Evolutionary conservation across 2,888 invertebrate genomes (phyloP), one percentile per base, ranked within the genome.

Genomic region (Chrysotoxum bicinctum): DNA sequence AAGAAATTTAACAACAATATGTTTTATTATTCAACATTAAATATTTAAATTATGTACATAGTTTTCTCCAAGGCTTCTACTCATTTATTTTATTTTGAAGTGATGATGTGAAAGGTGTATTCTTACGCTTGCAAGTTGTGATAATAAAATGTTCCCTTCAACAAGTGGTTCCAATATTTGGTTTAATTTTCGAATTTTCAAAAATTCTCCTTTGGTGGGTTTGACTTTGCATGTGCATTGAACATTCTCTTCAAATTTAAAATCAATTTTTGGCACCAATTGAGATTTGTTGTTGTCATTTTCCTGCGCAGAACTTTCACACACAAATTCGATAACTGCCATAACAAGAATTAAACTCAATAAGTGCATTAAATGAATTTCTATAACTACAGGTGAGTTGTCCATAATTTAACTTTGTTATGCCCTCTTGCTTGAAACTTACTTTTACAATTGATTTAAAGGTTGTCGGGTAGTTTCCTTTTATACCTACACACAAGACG

Each of bases 321-420:
- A 60, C 23, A 73, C 26, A 52, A 62, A 62, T 30, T 62, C 60
- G 19, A 73, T 73, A 35, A 62, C 16, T 8, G 23, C 37, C n/a
- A 30, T n/a, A 37, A 62, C 21, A 14, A 73, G 2, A 12, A 62
- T 26, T 40, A 73, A 60, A 26, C 35, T n/a, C 10, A 73, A 16
- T 30, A 73, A 73, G 10, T 73, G 73, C 14, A 50, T 26, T 50
- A 73, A 40, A 50, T 60, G 50, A 12, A 73, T 62, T 62, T 73
- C 73, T 3, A 50, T 52, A 45, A 30, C 16, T 6, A 16, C 16
- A 43, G 62, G 50, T n/a, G 50, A 50, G 26, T 14, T 37, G 8
- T 73, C 60, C 60, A 73, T 73, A 16, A 1, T 37, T 32, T 6
- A 16, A 12, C 30, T 16, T 16, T 32, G 2, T 43, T 21, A 19